Evolutionary conservation across 2,113 vertebrate genomes (phyloP).

Genomic region (Budorcas taxicolor): DNA sequence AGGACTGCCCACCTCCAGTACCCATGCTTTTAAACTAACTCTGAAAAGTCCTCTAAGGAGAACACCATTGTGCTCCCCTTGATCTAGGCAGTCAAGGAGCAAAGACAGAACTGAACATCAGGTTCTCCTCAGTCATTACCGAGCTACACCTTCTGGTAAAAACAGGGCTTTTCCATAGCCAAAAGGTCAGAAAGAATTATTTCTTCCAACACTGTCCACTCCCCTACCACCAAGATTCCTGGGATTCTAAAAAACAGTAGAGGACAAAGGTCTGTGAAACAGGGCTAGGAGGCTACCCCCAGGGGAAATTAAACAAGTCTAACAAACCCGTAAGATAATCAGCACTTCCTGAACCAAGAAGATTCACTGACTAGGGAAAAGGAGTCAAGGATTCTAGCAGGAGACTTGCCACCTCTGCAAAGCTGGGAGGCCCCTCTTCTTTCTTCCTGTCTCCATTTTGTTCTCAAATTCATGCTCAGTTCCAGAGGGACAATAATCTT

Average conservation of each 20-base stretch:
- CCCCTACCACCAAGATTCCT: not conserved
- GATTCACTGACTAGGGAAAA: conserved; percentile 5
- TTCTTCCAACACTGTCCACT: not conserved
- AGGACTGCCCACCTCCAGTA: not conserved
- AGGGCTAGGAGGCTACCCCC: not conserved
- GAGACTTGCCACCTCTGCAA: not conserved
- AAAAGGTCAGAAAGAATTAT: conserved; percentile 1
- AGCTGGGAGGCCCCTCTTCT: not conserved
- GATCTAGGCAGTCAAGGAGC: not conserved
- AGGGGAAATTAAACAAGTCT: conserved; percentile 8
- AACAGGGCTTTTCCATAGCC: not conserved
- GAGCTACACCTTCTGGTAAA: not conserved
- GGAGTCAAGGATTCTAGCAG: not conserved
- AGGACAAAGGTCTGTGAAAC: conserved; percentile 25
- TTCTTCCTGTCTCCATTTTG: not conserved
- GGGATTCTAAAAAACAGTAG: not conserved
- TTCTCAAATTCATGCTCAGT: conserved; percentile 21
- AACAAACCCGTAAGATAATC: conserved; percentile 13
- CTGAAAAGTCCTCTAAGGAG: not conserved
- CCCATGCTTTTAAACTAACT: not conserved
- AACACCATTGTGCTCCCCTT: not conserved
- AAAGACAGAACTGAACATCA: not conserved
- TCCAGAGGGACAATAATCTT: conserved; percentile 15
- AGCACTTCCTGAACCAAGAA: not conserved
- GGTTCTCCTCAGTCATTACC: not conserved